Conservation (phyloP, 2,113 vertebrate species). For the rabbit (Oryctolagus cuniculus) region DNA sequence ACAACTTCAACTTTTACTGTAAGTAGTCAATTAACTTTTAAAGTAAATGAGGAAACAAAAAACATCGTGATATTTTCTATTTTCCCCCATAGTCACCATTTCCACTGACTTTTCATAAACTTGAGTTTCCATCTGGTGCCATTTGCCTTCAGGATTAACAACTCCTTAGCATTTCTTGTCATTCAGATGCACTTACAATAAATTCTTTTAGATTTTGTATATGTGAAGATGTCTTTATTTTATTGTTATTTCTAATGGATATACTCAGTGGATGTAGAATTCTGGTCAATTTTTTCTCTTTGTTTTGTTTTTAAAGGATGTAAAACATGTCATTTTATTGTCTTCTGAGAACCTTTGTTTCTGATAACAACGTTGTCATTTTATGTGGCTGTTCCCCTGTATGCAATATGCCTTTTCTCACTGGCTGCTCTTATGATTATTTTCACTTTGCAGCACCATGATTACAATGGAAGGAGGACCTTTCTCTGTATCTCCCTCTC, state of each 20-base stretch:
- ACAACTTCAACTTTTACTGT: background rate
- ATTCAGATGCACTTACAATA: background rate
- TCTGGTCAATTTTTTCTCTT: background rate
- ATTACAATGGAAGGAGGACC: background rate
- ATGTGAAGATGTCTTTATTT: background rate
- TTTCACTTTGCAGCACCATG: background rate
- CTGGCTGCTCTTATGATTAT: constrained; percentile 2
- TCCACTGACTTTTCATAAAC: background rate
- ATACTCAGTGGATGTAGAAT: background rate
- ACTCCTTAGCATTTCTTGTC: background rate
- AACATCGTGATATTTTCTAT: background rate
- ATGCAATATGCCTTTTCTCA: background rate
- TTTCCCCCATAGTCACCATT: constrained; percentile 21
- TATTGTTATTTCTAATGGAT: constrained; percentile 4
- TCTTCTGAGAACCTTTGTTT: background rate
- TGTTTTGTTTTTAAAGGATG: constrained; percentile 35
- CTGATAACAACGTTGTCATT: background rate
- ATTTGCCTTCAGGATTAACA: constrained; percentile 31
- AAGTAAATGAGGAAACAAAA: background rate
- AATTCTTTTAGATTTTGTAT: constrained; percentile 3
- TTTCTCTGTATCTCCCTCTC: too few species aligned
- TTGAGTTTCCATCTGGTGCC: background rate
- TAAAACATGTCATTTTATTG: constrained; percentile 13
- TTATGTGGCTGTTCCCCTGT: background rate
- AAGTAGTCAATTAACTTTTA: background rate